phyloP scores from a whole-genome alignment of 2,113 vertebrate genomes.

The Hystrix brachyura region DNA sequence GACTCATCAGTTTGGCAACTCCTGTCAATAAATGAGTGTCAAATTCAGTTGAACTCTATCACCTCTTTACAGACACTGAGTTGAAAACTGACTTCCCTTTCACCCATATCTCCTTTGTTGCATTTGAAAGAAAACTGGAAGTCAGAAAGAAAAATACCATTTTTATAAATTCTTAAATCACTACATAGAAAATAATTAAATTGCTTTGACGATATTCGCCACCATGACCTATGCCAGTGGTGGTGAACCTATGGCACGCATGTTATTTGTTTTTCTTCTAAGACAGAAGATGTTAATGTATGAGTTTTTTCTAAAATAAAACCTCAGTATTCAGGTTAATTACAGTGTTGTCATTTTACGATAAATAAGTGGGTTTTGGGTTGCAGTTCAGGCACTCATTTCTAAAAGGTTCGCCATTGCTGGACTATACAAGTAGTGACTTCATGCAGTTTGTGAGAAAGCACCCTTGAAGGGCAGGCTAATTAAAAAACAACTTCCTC shows the following conservation, averaged over 20 bases:
- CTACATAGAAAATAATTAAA: background rate
- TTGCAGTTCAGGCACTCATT: background rate
- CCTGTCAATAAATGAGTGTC: conserved; percentile 7
- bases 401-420: background rate
- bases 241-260: background rate
- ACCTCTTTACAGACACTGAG: background rate
- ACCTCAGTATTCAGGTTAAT: background rate
- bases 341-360: background rate
- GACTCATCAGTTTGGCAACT: background rate
- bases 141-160: conserved; percentile 39
- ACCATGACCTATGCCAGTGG: background rate
- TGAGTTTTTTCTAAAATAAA: background rate
- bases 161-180: conserved; percentile 10
- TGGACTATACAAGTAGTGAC: background rate
- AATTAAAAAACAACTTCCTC: background rate
- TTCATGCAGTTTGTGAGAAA: background rate
- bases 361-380: background rate
- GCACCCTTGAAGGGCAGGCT: background rate
- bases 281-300: background rate
- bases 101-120: background rate
- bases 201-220: background rate
- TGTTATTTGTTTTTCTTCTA: background rate
- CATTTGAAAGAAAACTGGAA: conserved; percentile 39
- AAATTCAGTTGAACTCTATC: conserved; percentile 31
- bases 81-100: background rate